These are phyloP conservation scores for Dolomedes plantarius DNA, from an alignment of 2,888 invertebrate genomes.

Conservation along the genomic window DNA sequence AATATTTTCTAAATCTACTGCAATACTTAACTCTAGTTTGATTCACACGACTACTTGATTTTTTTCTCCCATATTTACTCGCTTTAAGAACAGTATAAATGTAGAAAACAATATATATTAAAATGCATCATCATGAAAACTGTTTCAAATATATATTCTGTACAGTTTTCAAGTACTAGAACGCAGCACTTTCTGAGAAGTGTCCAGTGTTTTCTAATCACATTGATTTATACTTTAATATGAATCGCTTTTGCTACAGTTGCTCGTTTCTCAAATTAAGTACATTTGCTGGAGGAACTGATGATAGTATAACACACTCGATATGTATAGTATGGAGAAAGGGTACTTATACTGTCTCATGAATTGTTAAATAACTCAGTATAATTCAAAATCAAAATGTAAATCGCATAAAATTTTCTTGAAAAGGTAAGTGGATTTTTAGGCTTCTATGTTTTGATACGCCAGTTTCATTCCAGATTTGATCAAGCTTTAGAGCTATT, in stretches of 20 bases:
- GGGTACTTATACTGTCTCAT: background rate
- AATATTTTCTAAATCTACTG: too few species aligned
- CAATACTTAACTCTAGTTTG: background rate
- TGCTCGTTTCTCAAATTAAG: background rate
- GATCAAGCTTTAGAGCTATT: too few species aligned
- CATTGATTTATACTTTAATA: too few species aligned
- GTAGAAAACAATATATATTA: conserved; percentile 4
- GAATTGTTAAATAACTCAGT: too few species aligned
- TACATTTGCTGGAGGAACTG: background rate
- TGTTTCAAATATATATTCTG: conserved; percentile 2
- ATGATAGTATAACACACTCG: background rate
- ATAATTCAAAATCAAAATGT: too few species aligned
- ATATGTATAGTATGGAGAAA: conserved; percentile 2
- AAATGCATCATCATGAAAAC: background rate
- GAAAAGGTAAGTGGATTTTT: too few species aligned
- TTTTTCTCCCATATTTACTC: background rate
- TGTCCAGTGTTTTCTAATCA: too few species aligned
- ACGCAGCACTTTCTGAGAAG: background rate
- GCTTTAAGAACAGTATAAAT: conserved; percentile 6
- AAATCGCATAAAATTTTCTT: too few species aligned
- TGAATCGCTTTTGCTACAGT: too few species aligned
- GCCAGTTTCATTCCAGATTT: too few species aligned
- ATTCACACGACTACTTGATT: background rate
- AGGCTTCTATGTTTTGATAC: too few species aligned
- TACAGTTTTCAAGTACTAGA: background rate